phyloP scores from a whole-genome alignment of 2,113 vertebrate species.

The Vanacampus margaritifer region DNA sequence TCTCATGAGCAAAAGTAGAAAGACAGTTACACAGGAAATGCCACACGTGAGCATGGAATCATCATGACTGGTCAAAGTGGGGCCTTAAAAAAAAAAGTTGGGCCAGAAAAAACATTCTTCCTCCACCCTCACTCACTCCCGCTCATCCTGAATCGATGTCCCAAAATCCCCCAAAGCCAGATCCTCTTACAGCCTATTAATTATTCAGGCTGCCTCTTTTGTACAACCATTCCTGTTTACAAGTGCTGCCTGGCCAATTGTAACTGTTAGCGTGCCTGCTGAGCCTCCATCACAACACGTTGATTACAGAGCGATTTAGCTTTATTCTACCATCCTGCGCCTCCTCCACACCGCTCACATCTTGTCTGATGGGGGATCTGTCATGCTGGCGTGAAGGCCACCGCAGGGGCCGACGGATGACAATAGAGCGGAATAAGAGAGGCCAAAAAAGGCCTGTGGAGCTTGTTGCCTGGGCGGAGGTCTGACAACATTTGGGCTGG shows the following conservation, averaged over 20 bases:
- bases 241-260: constrained; percentile 81
- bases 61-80: neutral
- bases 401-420: constrained; percentile 21
- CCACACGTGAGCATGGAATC: constrained; percentile 11
- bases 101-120: constrained; percentile 50
- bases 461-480: constrained; percentile 39
- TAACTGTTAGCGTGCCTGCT: constrained; percentile 77
- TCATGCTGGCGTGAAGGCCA: constrained; percentile 59
- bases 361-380: constrained; percentile 66
- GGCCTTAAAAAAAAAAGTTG: constrained; percentile 29
- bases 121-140: constrained; percentile 24
- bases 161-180: constrained; percentile 69
- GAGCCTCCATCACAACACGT: constrained; percentile 61
- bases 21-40: constrained; percentile 13
- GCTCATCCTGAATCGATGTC: constrained; percentile 74
- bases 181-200: constrained; percentile 78
- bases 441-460: constrained; percentile 34
- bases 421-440: constrained; percentile 23
- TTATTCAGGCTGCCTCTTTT: constrained; percentile 82
- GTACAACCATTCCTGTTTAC: constrained; percentile 84
- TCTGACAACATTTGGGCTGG: constrained; percentile 33
- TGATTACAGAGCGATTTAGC: constrained; percentile 66
- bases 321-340: constrained; percentile 29
- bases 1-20: constrained; percentile 5
- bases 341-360: constrained; percentile 29